Evolutionary conservation across 2,888 invertebrate genomes (phyloP).

Genomic region (Plagiodera versicolora): DNA sequence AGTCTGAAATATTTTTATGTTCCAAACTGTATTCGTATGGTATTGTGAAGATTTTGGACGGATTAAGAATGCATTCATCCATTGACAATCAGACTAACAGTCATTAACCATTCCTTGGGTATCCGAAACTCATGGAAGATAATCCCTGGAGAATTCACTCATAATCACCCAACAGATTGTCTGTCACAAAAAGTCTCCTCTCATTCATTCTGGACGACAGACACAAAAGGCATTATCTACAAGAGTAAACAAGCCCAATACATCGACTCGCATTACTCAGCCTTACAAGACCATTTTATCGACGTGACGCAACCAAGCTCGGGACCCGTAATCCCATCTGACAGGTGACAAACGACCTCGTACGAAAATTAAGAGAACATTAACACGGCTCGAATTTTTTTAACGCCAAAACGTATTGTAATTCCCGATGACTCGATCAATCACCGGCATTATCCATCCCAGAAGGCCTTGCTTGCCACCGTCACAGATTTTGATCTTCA

Average conservation of each 20-base stretch:
- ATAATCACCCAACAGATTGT: background rate
- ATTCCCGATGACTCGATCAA: conserved; percentile 26
- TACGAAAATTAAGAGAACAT: conserved; percentile 25
- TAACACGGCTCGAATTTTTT: conserved; percentile 24
- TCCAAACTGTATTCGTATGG: no score
- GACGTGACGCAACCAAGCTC: background rate
- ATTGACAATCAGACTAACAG: no score
- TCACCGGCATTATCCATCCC: conserved; percentile 23
- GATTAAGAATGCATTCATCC: no score
- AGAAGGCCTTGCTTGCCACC: conserved; percentile 20
- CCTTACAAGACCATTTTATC: background rate
- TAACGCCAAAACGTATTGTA: conserved; percentile 18
- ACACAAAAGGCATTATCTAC: conserved; percentile 1
- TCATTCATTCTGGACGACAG: background rate
- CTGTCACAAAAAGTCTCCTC: background rate
- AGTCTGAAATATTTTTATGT: no score
- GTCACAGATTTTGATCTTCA: conserved; percentile 19
- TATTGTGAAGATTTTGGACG: no score
- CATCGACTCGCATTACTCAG: conserved; percentile 1
- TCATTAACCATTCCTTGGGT: background rate
- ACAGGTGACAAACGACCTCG: conserved; percentile 22
- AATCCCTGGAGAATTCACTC: background rate
- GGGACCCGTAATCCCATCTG: conserved; percentile 17
- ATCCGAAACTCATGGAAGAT: background rate
- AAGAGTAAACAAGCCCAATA: background rate